Evolutionary conservation across 53 echinoderm and acorn worm genomes (phyloP).

Genomic region (Glandiceps talaboti): DNA sequence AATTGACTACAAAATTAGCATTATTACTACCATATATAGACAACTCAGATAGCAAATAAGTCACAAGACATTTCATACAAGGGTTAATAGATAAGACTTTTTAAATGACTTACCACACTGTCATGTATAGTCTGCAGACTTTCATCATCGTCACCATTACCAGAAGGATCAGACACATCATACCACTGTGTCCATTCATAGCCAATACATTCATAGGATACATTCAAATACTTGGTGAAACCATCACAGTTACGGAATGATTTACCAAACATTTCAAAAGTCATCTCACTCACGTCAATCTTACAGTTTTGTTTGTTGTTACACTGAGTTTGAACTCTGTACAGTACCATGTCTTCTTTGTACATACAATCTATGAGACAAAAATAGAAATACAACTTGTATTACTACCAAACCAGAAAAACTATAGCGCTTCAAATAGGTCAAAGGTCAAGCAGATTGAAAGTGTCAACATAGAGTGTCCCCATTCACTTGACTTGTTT

Average conservation of each 20-base stretch:
- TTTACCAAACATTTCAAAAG: conserved; percentile 42
- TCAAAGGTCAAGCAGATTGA: no score
- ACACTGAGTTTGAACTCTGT: conserved; percentile 59
- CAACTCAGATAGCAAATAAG: no score
- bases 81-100: no score
- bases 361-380: conserved; percentile 74
- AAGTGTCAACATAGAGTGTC: no score
- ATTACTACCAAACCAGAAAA: no score
- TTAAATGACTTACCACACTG: neutral
- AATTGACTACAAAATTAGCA: no score
- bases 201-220: conserved; percentile 51
- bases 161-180: conserved; percentile 4
- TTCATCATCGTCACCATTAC: neutral
- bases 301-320: conserved; percentile 74
- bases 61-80: no score
- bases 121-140: neutral
- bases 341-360: conserved; percentile 42
- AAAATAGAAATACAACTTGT: no score
- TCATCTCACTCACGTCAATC: conserved; percentile 41
- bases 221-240: conserved; percentile 55
- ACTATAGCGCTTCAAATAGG: no score
- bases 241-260: conserved; percentile 58
- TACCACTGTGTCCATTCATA: conserved; percentile 60
- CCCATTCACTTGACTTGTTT: no score
- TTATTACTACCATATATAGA: no score